A percentile compares a stretch with the other conserved stretches of the same genome.
Conservation (phyloP, 2,113 vertebrate species). For the Tetrao urogallus region DNA sequence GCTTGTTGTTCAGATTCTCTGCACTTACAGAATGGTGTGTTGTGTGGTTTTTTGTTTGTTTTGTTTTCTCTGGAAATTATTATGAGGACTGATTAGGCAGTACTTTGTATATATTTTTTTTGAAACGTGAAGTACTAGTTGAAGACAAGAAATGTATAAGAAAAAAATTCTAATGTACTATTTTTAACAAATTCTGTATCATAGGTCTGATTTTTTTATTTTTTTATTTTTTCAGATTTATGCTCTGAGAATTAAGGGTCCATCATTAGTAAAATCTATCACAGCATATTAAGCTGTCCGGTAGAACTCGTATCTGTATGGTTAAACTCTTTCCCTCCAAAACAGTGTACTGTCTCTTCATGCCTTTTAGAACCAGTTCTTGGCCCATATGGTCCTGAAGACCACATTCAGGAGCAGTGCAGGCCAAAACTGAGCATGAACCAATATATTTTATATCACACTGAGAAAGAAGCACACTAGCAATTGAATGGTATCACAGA, state of each 20-base stretch:
- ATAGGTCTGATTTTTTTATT: neutral
- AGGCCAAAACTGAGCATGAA: neutral
- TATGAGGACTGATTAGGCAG: neutral
- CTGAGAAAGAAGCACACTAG: neutral
- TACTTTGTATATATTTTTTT: neutral
- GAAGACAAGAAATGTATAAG: neutral
- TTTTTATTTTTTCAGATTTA: neutral
- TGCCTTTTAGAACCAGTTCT: neutral
- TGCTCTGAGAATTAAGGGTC: neutral
- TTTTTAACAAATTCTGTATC: neutral
- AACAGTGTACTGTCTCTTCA: neutral
- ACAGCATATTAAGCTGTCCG: neutral
- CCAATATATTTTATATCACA: neutral
- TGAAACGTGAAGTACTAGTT: neutral
- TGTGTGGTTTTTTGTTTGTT: neutral
- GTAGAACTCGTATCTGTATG: neutral
- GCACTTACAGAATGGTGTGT: neutral
- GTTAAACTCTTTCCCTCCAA: neutral
- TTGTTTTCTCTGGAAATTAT: neutral
- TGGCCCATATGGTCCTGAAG: neutral
- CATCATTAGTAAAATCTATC: neutral
- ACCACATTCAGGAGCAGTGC: neutral
- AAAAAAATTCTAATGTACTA: neutral
- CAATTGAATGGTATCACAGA: neutral
- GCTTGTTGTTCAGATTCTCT: neutral